Percentiles rank a stretch among this genome's conserved stretches.
Conservation (phyloP, 2,113 vertebrate species). For the Sapayoa aenigma region DNA sequence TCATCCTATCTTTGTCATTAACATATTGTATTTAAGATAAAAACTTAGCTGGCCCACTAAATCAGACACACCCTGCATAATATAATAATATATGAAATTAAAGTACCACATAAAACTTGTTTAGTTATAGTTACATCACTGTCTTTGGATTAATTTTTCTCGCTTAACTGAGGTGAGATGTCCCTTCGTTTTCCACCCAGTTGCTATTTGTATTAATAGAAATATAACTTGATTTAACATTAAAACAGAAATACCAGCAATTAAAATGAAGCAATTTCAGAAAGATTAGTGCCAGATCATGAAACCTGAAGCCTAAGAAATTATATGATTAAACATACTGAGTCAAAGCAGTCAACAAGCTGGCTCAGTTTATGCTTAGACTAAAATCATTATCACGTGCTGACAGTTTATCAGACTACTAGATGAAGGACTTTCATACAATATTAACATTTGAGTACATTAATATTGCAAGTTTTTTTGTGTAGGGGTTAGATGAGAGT, state of each 20-base stretch:
- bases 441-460: background rate
- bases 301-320: background rate
- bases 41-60: background rate
- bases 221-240: background rate
- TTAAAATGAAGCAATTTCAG: background rate
- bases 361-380: background rate
- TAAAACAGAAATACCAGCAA: background rate
- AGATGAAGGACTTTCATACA: background rate
- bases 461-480: background rate
- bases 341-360: background rate
- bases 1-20: background rate
- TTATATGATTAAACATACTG: background rate
- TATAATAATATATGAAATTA: background rate
- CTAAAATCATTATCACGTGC: background rate
- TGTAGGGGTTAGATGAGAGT: background rate
- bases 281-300: background rate
- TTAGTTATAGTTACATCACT: background rate
- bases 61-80: background rate
- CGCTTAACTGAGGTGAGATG: background rate
- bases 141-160: background rate
- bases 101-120: background rate
- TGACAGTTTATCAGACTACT: background rate
- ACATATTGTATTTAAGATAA: background rate
- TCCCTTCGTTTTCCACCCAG: background rate
- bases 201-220: background rate